These are phyloP conservation scores for Helicoverpa armigera DNA, from an alignment of 1,140 invertebrate species.

Conservation along the genomic window DNA sequence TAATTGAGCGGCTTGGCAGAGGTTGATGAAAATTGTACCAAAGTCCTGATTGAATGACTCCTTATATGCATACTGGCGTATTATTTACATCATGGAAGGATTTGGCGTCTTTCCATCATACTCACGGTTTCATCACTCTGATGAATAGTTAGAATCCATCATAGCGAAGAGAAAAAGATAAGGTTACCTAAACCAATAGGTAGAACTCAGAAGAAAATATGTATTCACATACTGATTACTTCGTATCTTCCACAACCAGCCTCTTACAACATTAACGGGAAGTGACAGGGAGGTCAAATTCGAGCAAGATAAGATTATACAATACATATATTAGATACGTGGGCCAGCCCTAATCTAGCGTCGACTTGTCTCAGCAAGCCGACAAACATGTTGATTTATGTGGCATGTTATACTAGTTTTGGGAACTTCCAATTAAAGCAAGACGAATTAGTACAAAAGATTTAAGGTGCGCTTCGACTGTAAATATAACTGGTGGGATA, in stretches of 20 bases:
- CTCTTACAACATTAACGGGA: conserved; percentile 28
- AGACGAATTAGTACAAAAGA: conserved; percentile 45
- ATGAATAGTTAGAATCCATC: too few relatives aligned
- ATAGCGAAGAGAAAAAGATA: too few relatives aligned
- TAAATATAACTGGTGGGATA: conserved; percentile 5
- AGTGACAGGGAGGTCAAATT: conserved; percentile 37
- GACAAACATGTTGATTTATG: conserved; percentile 49
- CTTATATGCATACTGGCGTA: too few relatives aligned
- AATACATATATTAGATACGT: conserved; percentile 26
- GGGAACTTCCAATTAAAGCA: conserved; percentile 47
- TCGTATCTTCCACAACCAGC: conserved; percentile 3
- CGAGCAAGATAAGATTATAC: conserved; percentile 22
- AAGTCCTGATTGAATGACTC: too few relatives aligned
- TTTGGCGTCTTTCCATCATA: too few relatives aligned
- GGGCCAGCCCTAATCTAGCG: conserved; percentile 42
- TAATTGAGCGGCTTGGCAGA: too few relatives aligned
- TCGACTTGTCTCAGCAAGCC: conserved; percentile 46
- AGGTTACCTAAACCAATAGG: too few relatives aligned
- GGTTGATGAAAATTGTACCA: too few relatives aligned
- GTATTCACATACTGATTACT: neutral
- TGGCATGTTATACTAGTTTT: conserved; percentile 45
- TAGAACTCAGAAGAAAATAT: too few relatives aligned
- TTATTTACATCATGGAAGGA: too few relatives aligned
- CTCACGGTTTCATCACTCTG: too few relatives aligned
- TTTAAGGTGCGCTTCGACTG: conserved; percentile 20